phyloP scores from a whole-genome alignment of 2,797 vertebrate species.

The Urocyon cinereoargenteus region DNA sequence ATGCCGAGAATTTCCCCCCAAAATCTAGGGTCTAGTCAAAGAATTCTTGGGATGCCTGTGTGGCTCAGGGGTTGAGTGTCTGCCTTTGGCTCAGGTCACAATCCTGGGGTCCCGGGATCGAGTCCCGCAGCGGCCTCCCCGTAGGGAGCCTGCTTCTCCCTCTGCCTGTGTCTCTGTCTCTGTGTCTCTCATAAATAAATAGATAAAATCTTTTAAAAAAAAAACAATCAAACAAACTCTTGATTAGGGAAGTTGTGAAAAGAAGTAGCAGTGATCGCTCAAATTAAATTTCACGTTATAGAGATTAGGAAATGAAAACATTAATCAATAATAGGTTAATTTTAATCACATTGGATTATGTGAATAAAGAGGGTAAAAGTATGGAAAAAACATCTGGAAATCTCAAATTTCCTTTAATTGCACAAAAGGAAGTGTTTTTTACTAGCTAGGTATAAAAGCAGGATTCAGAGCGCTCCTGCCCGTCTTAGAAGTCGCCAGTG shows the following conservation, averaged over 20 bases:
- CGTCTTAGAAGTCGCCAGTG: not conserved
- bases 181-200: too few relatives aligned
- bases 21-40: not conserved
- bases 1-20: not conserved
- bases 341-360: not conserved
- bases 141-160: too few relatives aligned
- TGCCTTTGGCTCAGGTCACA: too few relatives aligned
- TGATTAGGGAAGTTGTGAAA: too few relatives aligned
- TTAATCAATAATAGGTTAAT: not conserved
- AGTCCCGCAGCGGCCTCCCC: too few relatives aligned
- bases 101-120: too few relatives aligned
- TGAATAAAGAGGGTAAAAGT: not conserved
- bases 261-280: fast-evolving
- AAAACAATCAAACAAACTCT: too few relatives aligned
- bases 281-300: not conserved
- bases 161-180: too few relatives aligned
- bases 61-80: too few relatives aligned
- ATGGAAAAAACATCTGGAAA: not conserved
- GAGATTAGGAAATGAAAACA: not conserved
- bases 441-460: not conserved
- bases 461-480: not conserved
- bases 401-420: not conserved
- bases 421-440: not conserved
- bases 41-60: not conserved
- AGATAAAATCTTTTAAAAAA: too few relatives aligned